Base-by-base conservation (phyloP, 2,797 vertebrate genomes). In the Spea hammondii region DNA sequence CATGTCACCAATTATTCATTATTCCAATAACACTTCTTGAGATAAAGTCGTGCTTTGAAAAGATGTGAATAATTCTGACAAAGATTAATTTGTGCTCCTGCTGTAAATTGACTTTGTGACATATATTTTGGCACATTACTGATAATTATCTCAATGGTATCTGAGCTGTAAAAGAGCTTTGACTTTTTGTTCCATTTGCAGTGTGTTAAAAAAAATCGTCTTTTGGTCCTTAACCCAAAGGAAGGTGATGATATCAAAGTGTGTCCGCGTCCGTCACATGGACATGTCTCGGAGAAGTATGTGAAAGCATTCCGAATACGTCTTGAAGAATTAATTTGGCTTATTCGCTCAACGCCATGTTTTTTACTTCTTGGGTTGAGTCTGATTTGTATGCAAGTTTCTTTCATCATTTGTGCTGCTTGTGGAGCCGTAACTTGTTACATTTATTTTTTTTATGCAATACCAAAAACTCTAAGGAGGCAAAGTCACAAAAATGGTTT, bases 101-200 rank as follows among this genome's bases (percentile, higher is more conserved):
- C 14, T 64, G 74, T 59, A 76, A 32, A 49, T 60, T 69, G 47
- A 59, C 8, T 60, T 54, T 6, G 73, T 65, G 65, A 75, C 51
- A 68, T 12, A 46, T 5, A 67, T n/a, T 76, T 55, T 67, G 65
- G 74, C 66, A 76, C 72, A 74, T 62, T 62, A 73, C 5, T 4
- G 14, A 13, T 4, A 76, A 69, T 68, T 49, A 60, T 59, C 45
- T 68, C 65, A 53, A 50, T 47, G 74, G 54, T 59, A 60, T 76
- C 65, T 48, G 13, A 57, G 53, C 46, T 5, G 54, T 17, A 66
- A 9, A 68, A 68, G 65, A 45, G 32, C 54, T 17, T 66, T 13
- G 49, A 44, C 74, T 67, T 67, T 73, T 17, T 62, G 32, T 62
- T 62, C 59, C 6, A 62, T 62, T 62, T 62, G 59, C 59, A 6